Evolutionary conservation across 1,140 invertebrate genomes (phyloP).

Genomic region (Drosophila tropicalis): DNA sequence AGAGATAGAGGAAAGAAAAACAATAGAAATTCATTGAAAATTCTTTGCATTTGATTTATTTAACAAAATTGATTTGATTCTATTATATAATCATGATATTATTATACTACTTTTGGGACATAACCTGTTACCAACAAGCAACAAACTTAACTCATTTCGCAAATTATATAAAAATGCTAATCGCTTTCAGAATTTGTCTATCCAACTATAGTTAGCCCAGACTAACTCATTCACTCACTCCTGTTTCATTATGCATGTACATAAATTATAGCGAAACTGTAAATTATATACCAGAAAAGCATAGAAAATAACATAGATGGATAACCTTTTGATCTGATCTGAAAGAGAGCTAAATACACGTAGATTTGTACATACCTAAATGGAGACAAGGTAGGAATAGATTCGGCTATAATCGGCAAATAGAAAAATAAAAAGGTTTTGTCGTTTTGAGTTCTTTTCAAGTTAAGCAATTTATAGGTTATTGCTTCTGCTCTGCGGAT

Average conservation of each 20-base stretch:
- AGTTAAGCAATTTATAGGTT: slow-evolving; percentile 15
- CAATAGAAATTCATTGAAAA: slow-evolving; percentile 35
- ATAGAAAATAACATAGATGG: slow-evolving; percentile 31
- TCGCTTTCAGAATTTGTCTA: slow-evolving; percentile 44
- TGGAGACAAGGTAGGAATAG: background rate
- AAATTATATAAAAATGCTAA: slow-evolving; percentile 75
- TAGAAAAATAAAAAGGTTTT: background rate
- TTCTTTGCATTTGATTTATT: slow-evolving; percentile 39
- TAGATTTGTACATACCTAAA: background rate
- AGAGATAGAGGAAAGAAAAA: background rate
- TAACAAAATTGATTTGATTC: slow-evolving; percentile 6
- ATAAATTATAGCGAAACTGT: slow-evolving; percentile 65
- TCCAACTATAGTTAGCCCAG: slow-evolving; percentile 4
- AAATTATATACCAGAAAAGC: slow-evolving; percentile 60
- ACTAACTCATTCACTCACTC: background rate
- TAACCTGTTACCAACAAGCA: slow-evolving; percentile 31
- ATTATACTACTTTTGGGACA: slow-evolving; percentile 12
- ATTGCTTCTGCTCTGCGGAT: slow-evolving; percentile 14
- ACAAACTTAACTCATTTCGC: slow-evolving; percentile 23
- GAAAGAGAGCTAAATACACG: slow-evolving; percentile 24
- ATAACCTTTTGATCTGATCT: slow-evolving; percentile 43
- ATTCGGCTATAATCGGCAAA: too few relatives aligned
- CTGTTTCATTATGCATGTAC: slow-evolving; percentile 64
- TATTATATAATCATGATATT: slow-evolving; percentile 6
- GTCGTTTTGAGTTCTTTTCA: background rate